phyloP scores from a whole-genome alignment of 1,140 invertebrate species.

The Tetragnatha versicolor region DNA sequence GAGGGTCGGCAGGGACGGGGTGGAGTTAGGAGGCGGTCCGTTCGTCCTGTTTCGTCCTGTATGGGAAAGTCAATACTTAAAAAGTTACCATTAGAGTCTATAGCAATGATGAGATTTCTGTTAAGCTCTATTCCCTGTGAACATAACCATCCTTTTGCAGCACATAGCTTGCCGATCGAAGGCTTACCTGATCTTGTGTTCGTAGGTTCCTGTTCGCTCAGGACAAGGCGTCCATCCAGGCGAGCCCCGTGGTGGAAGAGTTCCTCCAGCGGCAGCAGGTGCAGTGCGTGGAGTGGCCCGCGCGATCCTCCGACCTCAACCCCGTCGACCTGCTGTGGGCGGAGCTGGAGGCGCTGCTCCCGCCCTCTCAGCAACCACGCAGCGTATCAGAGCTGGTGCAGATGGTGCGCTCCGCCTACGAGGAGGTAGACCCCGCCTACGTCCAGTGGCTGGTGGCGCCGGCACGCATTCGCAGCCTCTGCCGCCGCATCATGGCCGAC shows the following conservation, averaged over 20 bases:
- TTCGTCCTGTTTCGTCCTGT: no score
- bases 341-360: constrained; percentile 14
- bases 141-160: no score
- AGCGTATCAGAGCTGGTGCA: constrained; percentile 24
- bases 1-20: no score
- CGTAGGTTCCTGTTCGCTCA: constrained; percentile 54
- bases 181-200: no score
- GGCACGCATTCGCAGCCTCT: constrained; percentile 37
- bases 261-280: constrained; percentile 45
- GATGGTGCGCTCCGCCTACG: constrained; percentile 25
- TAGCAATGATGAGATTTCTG: no score
- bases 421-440: constrained; percentile 36
- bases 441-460: constrained; percentile 47
- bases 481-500: constrained; percentile 22
- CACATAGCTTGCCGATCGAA: no score
- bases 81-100: no score
- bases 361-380: not conserved
- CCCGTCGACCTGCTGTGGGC: constrained; percentile 43
- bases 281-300: constrained; percentile 49
- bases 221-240: constrained; percentile 46
- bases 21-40: no score
- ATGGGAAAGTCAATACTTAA: no score
- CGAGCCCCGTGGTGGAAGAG: constrained; percentile 31
- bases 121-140: no score
- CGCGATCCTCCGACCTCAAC: constrained; percentile 23